phyloP scores from a whole-genome alignment of 2,113 vertebrate genomes.

The Triplophysa tibetana region DNA sequence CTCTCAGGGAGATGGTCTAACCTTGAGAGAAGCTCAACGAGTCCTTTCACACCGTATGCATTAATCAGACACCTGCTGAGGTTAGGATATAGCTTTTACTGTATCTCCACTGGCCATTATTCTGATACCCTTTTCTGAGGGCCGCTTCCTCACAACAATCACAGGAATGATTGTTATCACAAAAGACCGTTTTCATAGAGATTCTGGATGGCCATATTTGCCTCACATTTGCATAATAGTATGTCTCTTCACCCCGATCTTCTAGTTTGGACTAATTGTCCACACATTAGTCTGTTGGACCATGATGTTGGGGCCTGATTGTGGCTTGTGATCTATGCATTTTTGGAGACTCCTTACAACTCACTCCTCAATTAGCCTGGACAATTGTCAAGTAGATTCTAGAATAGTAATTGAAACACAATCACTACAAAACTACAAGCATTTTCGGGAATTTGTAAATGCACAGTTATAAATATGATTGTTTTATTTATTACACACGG shows the following conservation, averaged over 20 bases:
- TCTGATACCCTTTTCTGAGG: conserved; percentile 35
- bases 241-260: conserved; percentile 46
- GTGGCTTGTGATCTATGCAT: background rate
- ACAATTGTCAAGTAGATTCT: background rate
- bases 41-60: conserved; percentile 34
- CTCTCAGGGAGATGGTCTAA: conserved; percentile 16
- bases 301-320: background rate
- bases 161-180: conserved; percentile 50
- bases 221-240: conserved; percentile 53
- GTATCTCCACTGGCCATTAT: conserved; percentile 27
- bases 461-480: background rate
- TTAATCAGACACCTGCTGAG: conserved; percentile 50
- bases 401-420: background rate
- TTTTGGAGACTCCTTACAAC: background rate
- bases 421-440: background rate
- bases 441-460: background rate
- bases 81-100: conserved; percentile 40
- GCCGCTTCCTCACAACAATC: conserved; percentile 49
- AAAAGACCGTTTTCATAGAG: conserved; percentile 11
- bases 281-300: background rate
- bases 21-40: conserved; percentile 44
- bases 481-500: background rate
- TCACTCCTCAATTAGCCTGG: background rate
- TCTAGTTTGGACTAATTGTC: conserved; percentile 36
- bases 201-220: conserved; percentile 18